A percentile compares a stretch with the other conserved stretches of the same genome.
Evolutionary conservation across 2,888 invertebrate species (phyloP).

Genomic region (Dexiosoma caninum): DNA sequence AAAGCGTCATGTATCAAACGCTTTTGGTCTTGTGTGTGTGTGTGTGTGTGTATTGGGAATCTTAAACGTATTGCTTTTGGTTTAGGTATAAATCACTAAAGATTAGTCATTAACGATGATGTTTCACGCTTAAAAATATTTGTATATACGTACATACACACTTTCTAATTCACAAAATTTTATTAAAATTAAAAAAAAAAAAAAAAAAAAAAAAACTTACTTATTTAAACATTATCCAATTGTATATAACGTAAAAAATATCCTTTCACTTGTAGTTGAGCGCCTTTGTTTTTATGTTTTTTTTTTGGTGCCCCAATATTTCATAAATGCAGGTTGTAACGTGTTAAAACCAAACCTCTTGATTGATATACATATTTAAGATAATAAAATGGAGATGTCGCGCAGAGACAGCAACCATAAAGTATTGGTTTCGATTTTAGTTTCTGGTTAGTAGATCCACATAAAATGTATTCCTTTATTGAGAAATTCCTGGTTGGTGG

Average conservation of each 20-base stretch:
- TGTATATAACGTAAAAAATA: constrained; percentile 74
- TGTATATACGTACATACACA: neutral
- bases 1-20: neutral
- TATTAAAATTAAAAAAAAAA: neutral
- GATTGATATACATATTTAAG: neutral
- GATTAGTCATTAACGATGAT: constrained; percentile 18
- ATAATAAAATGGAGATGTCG: neutral
- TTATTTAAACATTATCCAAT: constrained; percentile 73
- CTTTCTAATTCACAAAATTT: constrained; percentile 12
- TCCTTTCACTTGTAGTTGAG: constrained; percentile 64
- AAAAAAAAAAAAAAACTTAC: constrained; percentile 66
- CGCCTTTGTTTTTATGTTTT: neutral
- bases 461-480: constrained; percentile 69
- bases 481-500: constrained; percentile 2
- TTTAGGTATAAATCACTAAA: neutral
- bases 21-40: neutral
- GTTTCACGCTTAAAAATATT: neutral
- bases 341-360: constrained; percentile 30
- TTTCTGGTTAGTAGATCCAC: constrained; percentile 66
- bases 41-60: neutral
- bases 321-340: neutral
- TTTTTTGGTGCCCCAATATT: too few species aligned
- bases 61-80: neutral
- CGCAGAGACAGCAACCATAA: neutral
- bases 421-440: neutral